Base-by-base conservation (phyloP, 2,888 invertebrate species). In the Nomada hirtipes region DNA sequence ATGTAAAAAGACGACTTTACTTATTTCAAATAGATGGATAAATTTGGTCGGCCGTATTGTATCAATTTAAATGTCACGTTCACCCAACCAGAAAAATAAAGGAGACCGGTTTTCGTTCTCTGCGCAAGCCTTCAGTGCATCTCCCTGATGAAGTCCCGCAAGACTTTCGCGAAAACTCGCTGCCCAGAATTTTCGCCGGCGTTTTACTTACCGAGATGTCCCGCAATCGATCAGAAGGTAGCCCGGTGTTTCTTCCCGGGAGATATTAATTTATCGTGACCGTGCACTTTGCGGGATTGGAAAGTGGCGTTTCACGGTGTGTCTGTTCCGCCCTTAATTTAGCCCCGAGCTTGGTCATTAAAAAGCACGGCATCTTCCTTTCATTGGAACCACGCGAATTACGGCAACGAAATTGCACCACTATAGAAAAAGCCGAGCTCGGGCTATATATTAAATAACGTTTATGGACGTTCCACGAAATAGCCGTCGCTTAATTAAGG, bases 231-330 rank as follows among this genome's bases (percentile, higher is more conserved):
- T 80, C 80, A 72, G 72, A 78, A 78, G 71, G 78, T 36, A 42
- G 50, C 55, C 20, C 67, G 57, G 67, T 78, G 67, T 44, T 42
- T 60, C 60, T 9, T 15, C 47, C 20, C 53, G 55, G 11, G 50
- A 20, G 65, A 80, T 80, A 67, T 72, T 78, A 78, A 78, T 71
- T 68, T 72, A 72, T 80, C 71, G 71, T 20, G 55, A 15, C 42
- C 68, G 68, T 67, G 79, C 79, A 78, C 79, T 78, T 50, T 61
- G 42, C 72, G 80, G 61, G 57, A 80, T 80, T 80, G 67, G 70
- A 72, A 68, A 63, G 60, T 52, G 59, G 52, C 64, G 44, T 79
- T 47, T 53, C 79, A n/a, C 44, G 47, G 42, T 63, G 55, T 47
- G 18, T 15, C 65, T 26, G 15, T 53, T 20, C 36, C 13, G 42